Percentiles rank a stretch among this genome's conserved stretches.
Evolutionary conservation across 2,797 vertebrate genomes (phyloP).

Genomic region (Poecilia gillii): DNA sequence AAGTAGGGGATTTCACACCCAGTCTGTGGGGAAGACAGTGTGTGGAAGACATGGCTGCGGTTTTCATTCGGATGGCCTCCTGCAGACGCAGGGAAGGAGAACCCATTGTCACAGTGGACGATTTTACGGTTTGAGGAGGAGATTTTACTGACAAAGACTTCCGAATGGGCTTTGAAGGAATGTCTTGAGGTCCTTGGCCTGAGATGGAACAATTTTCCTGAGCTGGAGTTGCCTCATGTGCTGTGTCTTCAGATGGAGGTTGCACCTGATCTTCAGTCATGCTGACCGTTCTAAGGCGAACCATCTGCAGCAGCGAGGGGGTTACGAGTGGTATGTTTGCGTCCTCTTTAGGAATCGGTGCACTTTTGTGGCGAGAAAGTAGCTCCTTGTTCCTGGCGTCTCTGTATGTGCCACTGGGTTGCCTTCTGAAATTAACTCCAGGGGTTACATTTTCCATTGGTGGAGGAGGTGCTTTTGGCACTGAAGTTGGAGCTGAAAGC

Average conservation of each 20-base stretch:
- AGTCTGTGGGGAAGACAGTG: constrained; percentile 72
- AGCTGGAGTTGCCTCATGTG: constrained; percentile 31
- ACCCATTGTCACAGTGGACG: constrained; percentile 61
- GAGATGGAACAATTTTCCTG: constrained; percentile 48
- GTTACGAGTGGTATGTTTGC: constrained; percentile 92
- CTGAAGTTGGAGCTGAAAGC: constrained; percentile 14
- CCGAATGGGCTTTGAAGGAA: constrained; percentile 90
- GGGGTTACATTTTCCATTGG: constrained; percentile 64
- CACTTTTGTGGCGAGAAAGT: constrained; percentile 78
- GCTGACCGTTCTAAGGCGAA: constrained; percentile 89
- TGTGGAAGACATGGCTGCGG: constrained; percentile 82
- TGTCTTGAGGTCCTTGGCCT: constrained; percentile 61
- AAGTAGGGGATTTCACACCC: constrained; percentile 56
- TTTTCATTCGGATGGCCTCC: constrained; percentile 89
- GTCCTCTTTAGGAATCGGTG: constrained; percentile 87
- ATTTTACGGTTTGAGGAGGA: constrained; percentile 69
- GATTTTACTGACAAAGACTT: constrained; percentile 85
- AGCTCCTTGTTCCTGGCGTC: constrained; percentile 82
- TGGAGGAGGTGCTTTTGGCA: constrained; percentile 47
- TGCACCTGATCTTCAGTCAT: constrained; percentile 74
- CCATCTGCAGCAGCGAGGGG: constrained; percentile 95
- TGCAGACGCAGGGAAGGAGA: constrained; percentile 84
- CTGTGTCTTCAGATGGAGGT: constrained; percentile 56
- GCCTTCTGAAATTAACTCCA: constrained; percentile 76
- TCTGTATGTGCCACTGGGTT: constrained; percentile 62